phyloP scores from a whole-genome alignment of 2,797 vertebrate genomes.

The Muraenolepis orangiensis region DNA sequence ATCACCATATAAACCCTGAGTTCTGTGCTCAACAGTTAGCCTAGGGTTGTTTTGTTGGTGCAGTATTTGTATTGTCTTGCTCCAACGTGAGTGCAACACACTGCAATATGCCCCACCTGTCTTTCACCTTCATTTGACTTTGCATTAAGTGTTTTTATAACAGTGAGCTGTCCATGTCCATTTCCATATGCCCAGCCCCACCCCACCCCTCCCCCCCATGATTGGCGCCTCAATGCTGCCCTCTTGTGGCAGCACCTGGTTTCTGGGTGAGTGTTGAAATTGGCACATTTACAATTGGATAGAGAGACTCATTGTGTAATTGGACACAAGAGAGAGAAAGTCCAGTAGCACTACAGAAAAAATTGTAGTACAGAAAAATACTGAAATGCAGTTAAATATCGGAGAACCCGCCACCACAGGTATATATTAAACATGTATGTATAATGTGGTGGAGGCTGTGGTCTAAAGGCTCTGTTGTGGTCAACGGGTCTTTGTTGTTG shows the following conservation, averaged over 20 bases:
- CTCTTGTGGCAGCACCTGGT: conserved; percentile 42
- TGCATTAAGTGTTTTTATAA: conserved; percentile 35
- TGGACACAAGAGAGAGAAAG: not conserved
- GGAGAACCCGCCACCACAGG: not conserved
- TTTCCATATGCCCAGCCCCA: not conserved
- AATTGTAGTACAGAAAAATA: not conserved
- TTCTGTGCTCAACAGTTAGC: too few species aligned
- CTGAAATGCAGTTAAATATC: not conserved
- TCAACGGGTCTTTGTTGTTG: not conserved
- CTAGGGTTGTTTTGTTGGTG: not conserved
- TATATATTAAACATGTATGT: too few species aligned
- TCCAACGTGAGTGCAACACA: not conserved
- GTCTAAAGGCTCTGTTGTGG: not conserved
- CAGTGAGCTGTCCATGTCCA: conserved; percentile 6
- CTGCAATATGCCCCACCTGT: conserved; percentile 22
- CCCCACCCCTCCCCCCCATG: too few species aligned
- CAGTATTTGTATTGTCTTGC: not conserved
- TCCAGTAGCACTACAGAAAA: not conserved
- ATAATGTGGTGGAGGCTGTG: not conserved
- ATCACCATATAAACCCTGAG: too few species aligned
- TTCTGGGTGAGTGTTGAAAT: not conserved
- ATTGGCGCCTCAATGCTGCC: conserved; percentile 37
- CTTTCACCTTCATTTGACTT: conserved; percentile 71
- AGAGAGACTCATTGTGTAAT: not conserved
- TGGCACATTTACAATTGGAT: not conserved